phyloP scores from a whole-genome alignment of 2,888 invertebrate species.

The Electrophaes corylata region DNA sequence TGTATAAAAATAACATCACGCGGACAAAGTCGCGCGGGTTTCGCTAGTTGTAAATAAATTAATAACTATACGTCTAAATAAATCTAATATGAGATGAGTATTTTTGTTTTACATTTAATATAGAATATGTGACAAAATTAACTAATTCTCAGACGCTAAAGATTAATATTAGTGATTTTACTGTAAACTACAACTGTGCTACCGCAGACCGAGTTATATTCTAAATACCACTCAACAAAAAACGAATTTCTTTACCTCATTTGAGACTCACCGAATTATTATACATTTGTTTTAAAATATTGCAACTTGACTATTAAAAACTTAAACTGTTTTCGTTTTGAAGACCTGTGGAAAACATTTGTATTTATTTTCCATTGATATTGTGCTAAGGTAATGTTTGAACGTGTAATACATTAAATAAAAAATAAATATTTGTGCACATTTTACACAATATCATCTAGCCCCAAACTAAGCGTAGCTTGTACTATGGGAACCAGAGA shows the following conservation, averaged over 20 bases:
- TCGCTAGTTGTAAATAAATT: too few species aligned
- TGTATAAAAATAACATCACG: too few species aligned
- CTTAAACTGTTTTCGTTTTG: conserved; percentile 71
- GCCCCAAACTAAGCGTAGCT: too few species aligned
- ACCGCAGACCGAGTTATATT: conserved; percentile 24
- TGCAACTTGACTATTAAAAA: conserved; percentile 59
- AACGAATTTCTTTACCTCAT: conserved; percentile 15
- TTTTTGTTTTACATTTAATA: neutral
- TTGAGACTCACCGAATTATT: conserved; percentile 64
- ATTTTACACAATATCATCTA: too few species aligned
- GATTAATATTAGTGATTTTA: neutral
- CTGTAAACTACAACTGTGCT: conserved; percentile 28
- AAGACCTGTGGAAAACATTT: conserved; percentile 71
- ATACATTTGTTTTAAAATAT: conserved; percentile 59
- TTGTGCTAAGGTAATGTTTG: neutral
- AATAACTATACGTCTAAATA: neutral
- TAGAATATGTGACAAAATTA: neutral
- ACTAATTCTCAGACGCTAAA: neutral
- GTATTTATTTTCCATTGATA: conserved; percentile 32
- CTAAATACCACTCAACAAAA: conserved; percentile 5
- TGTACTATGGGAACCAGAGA: too few species aligned
- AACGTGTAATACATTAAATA: neutral
- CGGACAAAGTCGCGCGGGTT: too few species aligned
- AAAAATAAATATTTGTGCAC: too few species aligned
- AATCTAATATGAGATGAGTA: neutral